Evolutionary conservation across 2,888 invertebrate species (phyloP).

Genomic region (Orchesella flavescens): DNA sequence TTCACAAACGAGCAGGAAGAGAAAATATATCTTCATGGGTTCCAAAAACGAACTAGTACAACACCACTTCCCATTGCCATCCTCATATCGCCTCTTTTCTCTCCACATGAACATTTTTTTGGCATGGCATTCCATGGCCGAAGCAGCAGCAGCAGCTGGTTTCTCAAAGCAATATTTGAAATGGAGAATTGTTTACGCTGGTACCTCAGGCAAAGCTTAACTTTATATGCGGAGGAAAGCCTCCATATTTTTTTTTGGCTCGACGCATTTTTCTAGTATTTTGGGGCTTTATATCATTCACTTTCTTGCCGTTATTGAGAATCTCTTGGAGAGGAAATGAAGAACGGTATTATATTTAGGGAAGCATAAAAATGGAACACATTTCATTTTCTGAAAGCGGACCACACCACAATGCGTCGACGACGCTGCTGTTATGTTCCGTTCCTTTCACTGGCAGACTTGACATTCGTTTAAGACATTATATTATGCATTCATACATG

Average conservation of each 20-base stretch:
- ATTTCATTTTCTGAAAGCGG: conserved; percentile 27
- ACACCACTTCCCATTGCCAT: too few species aligned
- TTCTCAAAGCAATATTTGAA: conserved; percentile 33
- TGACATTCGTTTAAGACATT: not conserved
- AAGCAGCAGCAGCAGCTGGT: too few species aligned
- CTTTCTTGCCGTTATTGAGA: conserved; percentile 11
- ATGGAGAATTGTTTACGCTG: conserved; percentile 50
- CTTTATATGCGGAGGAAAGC: conserved; percentile 4
- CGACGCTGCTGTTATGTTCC: not conserved
- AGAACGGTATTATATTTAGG: conserved; percentile 19
- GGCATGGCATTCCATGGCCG: conserved; percentile 6
- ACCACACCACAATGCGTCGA: conserved; percentile 8
- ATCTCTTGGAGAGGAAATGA: conserved; percentile 16
- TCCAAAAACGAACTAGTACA: not conserved
- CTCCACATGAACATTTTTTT: conserved; percentile 11
- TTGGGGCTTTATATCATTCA: conserved; percentile 23
- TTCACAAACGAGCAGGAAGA: conserved; percentile 1
- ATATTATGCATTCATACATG: conserved; percentile 44
- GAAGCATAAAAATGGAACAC: conserved; percentile 7
- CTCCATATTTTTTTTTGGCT: not conserved
- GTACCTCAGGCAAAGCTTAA: conserved; percentile 34
- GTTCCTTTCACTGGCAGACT: not conserved
- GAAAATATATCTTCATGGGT: not conserved
- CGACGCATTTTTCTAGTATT: conserved; percentile 16
- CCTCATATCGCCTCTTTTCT: too few species aligned